Percentiles rank a stretch among this genome's conserved stretches.
These are phyloP conservation scores for Brachypterus glaber DNA, from an alignment of 2,888 invertebrate genomes.

Conservation along the genomic window DNA sequence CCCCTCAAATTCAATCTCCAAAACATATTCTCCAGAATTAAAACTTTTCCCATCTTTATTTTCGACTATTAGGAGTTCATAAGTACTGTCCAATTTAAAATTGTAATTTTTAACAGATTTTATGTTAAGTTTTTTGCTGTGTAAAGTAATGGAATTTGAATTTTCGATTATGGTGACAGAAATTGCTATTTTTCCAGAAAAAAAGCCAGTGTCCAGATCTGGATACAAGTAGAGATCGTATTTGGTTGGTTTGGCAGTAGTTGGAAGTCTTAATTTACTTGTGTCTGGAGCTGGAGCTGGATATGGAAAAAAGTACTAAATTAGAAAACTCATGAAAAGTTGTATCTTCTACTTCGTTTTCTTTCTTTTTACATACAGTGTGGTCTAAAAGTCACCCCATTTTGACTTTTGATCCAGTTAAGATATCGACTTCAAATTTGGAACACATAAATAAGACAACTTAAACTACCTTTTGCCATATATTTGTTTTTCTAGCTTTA, in stretches of 20 bases:
- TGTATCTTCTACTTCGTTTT: too few species aligned
- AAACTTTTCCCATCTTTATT: constrained; percentile 21
- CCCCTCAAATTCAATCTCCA: constrained; percentile 55
- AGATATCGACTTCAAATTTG: too few species aligned
- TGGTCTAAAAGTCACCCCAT: too few species aligned
- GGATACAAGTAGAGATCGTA: constrained; percentile 63
- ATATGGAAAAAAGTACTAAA: too few species aligned
- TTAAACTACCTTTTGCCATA: too few species aligned
- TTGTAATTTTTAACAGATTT: constrained; percentile 32
- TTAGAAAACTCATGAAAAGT: too few species aligned
- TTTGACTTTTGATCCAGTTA: too few species aligned
- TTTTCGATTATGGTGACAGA: constrained; percentile 38
- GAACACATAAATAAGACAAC: too few species aligned
- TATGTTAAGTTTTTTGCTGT: constrained; percentile 51
- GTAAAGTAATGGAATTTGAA: constrained; percentile 47
- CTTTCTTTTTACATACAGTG: too few species aligned
- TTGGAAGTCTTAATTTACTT: constrained; percentile 47
- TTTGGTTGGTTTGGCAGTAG: constrained; percentile 48
- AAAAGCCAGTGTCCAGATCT: constrained; percentile 49
- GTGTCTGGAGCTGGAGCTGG: too few species aligned
- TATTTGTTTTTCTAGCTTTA: too few species aligned
- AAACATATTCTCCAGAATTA: constrained; percentile 38
- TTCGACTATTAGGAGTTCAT: constrained; percentile 30
- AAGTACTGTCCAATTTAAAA: constrained; percentile 22
- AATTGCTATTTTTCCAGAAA: constrained; percentile 49